phyloP scores from a whole-genome alignment of 2,888 invertebrate genomes.

The Lasioglossum calceatum region DNA sequence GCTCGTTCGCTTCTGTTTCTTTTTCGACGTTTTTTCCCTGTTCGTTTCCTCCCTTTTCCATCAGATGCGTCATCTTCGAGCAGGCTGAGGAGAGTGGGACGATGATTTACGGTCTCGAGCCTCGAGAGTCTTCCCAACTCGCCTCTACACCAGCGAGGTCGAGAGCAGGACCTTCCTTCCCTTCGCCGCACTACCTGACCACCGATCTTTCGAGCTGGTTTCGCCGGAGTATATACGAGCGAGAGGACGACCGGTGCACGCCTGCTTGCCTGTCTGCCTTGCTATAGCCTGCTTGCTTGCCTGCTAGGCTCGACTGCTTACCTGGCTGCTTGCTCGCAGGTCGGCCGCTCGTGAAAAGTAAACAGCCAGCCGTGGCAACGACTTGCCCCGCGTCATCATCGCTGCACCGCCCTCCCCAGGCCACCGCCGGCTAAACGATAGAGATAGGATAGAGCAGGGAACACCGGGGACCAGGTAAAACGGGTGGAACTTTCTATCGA shows the following conservation, averaged over 20 bases:
- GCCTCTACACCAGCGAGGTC: constrained; percentile 49
- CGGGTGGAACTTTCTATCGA: constrained; percentile 38
- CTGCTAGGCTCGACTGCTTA: neutral
- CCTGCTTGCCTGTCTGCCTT: constrained; percentile 14
- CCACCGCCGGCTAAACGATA: constrained; percentile 57
- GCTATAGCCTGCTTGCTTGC: constrained; percentile 15
- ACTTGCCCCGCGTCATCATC: constrained; percentile 68
- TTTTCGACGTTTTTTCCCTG: constrained; percentile 42
- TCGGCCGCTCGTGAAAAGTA: constrained; percentile 75
- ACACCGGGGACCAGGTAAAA: constrained; percentile 47
- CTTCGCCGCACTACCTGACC: constrained; percentile 43
- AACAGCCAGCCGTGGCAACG: constrained; percentile 75
- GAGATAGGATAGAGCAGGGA: constrained; percentile 46
- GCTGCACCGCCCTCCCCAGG: constrained; percentile 48
- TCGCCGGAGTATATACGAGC: constrained; percentile 53
- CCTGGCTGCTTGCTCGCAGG: constrained; percentile 25
- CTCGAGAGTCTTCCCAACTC: constrained; percentile 42
- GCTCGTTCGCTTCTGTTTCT: constrained; percentile 52
- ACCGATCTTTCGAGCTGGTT: constrained; percentile 63
- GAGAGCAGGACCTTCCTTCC: constrained; percentile 52
- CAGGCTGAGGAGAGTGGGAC: constrained; percentile 65
- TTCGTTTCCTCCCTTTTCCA: constrained; percentile 63
- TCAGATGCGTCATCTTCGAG: constrained; percentile 73
- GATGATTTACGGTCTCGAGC: constrained; percentile 78
- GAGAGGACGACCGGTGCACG: constrained; percentile 52